Evolutionary conservation across 2,888 invertebrate genomes (phyloP).

Genomic region (Choristoneura rosaceana): DNA sequence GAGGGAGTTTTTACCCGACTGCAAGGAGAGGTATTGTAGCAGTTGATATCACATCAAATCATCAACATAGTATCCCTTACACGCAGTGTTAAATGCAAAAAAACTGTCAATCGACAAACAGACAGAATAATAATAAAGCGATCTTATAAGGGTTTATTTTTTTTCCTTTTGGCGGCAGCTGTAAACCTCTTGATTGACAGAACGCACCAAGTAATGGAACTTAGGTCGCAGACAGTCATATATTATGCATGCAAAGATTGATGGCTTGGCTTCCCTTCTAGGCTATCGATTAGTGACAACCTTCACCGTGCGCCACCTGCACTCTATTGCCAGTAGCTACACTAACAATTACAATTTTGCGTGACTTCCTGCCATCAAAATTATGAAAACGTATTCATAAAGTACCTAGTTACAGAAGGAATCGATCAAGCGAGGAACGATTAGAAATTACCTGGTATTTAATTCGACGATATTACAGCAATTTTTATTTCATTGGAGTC

Average conservation of each 20-base stretch:
- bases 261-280: background rate
- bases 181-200: background rate
- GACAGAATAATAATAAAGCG: too few species aligned
- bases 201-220: background rate
- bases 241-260: slow-evolving; percentile 5
- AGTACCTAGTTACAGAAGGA: background rate
- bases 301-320: slow-evolving; percentile 15
- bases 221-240: background rate
- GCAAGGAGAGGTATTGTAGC: too few species aligned
- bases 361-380: slow-evolving; percentile 21
- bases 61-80: too few species aligned
- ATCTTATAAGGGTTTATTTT: too few species aligned
- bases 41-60: too few species aligned
- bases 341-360: slow-evolving; percentile 13
- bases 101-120: too few species aligned
- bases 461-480: slow-evolving; percentile 7
- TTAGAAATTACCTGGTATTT: slow-evolving; percentile 15
- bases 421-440: slow-evolving; percentile 5
- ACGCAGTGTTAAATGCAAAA: too few species aligned
- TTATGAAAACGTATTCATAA: slow-evolving; percentile 21
- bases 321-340: background rate
- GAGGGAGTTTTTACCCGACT: too few species aligned
- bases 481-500: background rate
- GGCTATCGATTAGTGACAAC: slow-evolving; percentile 11
- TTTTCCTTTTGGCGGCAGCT: too few species aligned